A percentile compares a stretch with the other conserved stretches of the same genome.
Conservation (phyloP, 2,888 invertebrate species). For the Lampropteryx suffumata region DNA sequence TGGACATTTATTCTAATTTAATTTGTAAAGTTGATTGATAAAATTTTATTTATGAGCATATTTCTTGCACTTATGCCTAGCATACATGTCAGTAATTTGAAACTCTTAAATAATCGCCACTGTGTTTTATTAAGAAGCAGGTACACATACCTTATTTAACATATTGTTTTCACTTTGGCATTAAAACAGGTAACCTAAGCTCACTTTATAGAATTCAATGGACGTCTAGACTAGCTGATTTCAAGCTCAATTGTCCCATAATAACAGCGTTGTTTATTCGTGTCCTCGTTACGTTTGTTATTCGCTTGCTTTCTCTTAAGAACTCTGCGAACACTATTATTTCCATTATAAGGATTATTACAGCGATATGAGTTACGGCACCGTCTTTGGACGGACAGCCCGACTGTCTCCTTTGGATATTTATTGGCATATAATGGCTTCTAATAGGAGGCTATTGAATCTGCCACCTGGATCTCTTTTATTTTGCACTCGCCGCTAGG, state of each 20-base stretch:
- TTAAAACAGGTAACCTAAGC: conserved; percentile 9
- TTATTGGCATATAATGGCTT: conserved; percentile 80
- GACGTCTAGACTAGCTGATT: conserved; percentile 20
- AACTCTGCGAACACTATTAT: conserved; percentile 49
- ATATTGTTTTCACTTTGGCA: conserved; percentile 7
- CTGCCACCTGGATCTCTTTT: conserved; percentile 75
- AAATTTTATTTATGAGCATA: conserved; percentile 15
- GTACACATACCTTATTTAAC: not conserved
- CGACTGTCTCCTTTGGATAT: conserved; percentile 72
- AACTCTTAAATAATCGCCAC: too few species aligned
- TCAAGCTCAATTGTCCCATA: conserved; percentile 25
- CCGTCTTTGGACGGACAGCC: conserved; percentile 64
- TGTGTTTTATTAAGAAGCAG: too few species aligned
- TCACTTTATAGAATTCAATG: conserved; percentile 23
- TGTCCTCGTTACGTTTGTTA: conserved; percentile 36
- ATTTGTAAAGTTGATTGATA: conserved; percentile 29
- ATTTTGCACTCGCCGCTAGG: conserved; percentile 53
- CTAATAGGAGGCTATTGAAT: conserved; percentile 81
- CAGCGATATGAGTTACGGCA: conserved; percentile 67
- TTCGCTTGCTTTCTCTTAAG: conserved; percentile 41
- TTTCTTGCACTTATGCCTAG: not conserved
- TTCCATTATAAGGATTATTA: conserved; percentile 72
- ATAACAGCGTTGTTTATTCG: conserved; percentile 28
- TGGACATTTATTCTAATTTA: conserved; percentile 34
- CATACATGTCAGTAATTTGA: not conserved